Conservation (phyloP, 2,797 vertebrate species). For the Siniperca scherzeri region DNA sequence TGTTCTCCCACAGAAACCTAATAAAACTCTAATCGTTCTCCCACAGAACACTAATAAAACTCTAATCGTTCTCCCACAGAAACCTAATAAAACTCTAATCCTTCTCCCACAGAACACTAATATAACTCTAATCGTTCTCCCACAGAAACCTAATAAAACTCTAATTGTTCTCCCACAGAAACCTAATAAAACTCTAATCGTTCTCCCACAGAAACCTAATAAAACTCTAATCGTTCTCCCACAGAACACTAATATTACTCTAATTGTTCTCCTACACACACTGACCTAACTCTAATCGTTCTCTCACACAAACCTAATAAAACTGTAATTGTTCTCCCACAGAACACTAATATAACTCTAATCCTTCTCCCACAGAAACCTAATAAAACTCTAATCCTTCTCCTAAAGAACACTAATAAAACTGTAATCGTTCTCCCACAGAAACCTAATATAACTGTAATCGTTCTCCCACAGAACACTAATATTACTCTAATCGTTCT, state of each 20-base stretch:
- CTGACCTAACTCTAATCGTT: background rate
- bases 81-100: background rate
- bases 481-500: background rate
- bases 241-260: no score
- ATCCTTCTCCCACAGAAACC: background rate
- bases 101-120: no score
- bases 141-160: background rate
- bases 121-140: background rate
- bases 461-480: background rate
- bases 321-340: background rate
- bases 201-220: background rate
- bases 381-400: background rate
- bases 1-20: background rate
- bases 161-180: background rate
- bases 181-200: background rate
- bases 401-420: no score
- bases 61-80: background rate
- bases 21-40: background rate
- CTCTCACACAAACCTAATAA: background rate
- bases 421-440: background rate
- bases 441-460: background rate
- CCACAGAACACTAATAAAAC: no score
- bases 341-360: no score
- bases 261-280: conserved; percentile 68
- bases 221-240: background rate